Conservation (phyloP, 2,113 vertebrate genomes). For the Eolophus roseicapilla region DNA sequence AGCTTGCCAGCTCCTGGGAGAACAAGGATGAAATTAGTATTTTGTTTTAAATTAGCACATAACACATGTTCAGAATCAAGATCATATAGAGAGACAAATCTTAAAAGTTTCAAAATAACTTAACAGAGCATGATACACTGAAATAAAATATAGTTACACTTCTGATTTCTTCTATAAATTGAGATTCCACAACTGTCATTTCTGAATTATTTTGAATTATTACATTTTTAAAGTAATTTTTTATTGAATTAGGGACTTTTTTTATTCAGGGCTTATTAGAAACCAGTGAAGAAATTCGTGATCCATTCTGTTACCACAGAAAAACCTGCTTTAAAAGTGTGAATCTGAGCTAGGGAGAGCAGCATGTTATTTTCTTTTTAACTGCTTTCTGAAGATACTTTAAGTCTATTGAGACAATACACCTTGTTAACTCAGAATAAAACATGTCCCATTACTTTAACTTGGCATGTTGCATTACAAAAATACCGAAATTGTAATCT, state of each 20-base stretch:
- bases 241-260: not conserved
- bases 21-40: not conserved
- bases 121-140: not conserved
- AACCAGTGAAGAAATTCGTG: not conserved
- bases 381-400: not conserved
- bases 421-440: not conserved
- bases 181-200: not conserved
- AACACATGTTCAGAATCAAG: not conserved
- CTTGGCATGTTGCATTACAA: not conserved
- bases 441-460: not conserved
- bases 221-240: not conserved
- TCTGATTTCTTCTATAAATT: not conserved
- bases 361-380: not conserved
- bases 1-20: constrained; percentile 94
- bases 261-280: not conserved
- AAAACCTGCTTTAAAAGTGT: not conserved
- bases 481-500: not conserved
- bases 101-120: not conserved
- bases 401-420: not conserved
- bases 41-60: not conserved
- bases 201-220: not conserved
- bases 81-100: not conserved
- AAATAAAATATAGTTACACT: not conserved
- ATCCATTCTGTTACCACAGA: not conserved
- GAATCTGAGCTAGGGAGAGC: not conserved